phyloP scores from a whole-genome alignment of 2,888 invertebrate species.

The Conops quadrifasciatus region DNA sequence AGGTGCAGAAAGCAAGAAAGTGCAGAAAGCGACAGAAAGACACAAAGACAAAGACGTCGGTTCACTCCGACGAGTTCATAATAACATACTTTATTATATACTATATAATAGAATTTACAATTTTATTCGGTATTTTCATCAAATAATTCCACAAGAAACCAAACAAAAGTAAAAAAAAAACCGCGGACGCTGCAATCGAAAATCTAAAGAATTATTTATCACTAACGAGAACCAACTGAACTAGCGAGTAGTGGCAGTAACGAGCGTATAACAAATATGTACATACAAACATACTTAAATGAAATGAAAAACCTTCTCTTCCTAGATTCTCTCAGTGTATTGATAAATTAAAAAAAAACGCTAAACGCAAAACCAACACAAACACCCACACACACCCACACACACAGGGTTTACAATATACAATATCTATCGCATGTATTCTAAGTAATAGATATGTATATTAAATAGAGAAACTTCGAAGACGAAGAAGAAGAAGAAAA shows the following conservation, averaged over 20 bases:
- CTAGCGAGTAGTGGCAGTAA: no score
- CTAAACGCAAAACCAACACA: background rate
- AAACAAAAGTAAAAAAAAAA: background rate
- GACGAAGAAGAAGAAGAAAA: no score
- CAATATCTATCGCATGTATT: no score
- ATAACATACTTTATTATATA: no score
- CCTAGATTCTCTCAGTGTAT: constrained; percentile 64
- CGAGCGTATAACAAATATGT: no score
- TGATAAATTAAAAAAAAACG: constrained; percentile 44
- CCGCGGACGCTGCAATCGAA: background rate
- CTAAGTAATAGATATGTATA: no score
- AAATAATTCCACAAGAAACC: background rate
- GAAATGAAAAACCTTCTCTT: constrained; percentile 53
- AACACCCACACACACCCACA: constrained; percentile 35
- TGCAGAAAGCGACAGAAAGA: background rate
- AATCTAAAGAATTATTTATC: background rate
- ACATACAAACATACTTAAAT: constrained; percentile 13
- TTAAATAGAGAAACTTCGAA: no score
- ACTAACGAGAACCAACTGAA: no score
- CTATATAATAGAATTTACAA: no score
- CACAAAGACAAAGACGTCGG: background rate
- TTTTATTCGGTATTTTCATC: no score
- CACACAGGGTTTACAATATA: background rate
- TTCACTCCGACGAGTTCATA: no score
- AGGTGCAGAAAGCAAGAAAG: background rate